Percentiles rank a stretch among this genome's conserved stretches.
phyloP scores from a whole-genome alignment of 2,113 vertebrate genomes.

The Thalassoma bifasciatum region DNA sequence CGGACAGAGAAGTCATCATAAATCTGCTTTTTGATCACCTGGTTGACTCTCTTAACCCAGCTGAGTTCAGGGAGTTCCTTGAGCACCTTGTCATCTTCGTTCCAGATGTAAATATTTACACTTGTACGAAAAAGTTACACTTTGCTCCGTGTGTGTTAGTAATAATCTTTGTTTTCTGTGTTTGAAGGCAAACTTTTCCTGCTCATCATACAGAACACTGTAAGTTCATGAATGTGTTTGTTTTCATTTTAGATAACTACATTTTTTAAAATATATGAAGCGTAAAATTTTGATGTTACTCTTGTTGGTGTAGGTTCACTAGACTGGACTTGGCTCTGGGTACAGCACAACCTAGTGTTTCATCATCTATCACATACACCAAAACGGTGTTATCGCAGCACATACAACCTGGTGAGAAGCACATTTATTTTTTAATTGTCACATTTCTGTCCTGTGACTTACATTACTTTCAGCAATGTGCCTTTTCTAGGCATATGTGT shows the following conservation, averaged over 20 bases:
- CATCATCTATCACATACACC: slow-evolving; percentile 32
- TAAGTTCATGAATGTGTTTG: slow-evolving; percentile 47
- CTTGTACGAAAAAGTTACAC: not conserved
- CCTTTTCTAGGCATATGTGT: too few relatives aligned
- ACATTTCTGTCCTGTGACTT: too few relatives aligned
- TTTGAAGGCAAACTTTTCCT: slow-evolving; percentile 64
- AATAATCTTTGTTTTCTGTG: slow-evolving; percentile 21
- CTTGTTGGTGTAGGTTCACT: slow-evolving; percentile 50
- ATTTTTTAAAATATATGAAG: not conserved
- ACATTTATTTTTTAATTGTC: not conserved
- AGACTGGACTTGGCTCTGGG: slow-evolving; percentile 60
- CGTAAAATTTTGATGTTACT: not conserved
- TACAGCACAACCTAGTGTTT: slow-evolving; percentile 22
- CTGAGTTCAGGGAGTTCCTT: slow-evolving; percentile 56
- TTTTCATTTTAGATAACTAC: not conserved
- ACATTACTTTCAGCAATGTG: too few relatives aligned
- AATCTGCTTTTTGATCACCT: slow-evolving; percentile 67
- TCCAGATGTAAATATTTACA: slow-evolving; percentile 49
- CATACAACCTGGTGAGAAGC: slow-evolving; percentile 64
- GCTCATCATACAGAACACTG: slow-evolving; percentile 69
- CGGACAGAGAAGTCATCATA: slow-evolving; percentile 55
- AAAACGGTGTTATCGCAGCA: slow-evolving; percentile 38
- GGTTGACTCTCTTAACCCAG: slow-evolving; percentile 13
- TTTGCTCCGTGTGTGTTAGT: not conserved
- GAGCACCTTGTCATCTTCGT: slow-evolving; percentile 8